phyloP scores from a whole-genome alignment of 2,797 vertebrate genomes.

The Pampus argenteus region DNA sequence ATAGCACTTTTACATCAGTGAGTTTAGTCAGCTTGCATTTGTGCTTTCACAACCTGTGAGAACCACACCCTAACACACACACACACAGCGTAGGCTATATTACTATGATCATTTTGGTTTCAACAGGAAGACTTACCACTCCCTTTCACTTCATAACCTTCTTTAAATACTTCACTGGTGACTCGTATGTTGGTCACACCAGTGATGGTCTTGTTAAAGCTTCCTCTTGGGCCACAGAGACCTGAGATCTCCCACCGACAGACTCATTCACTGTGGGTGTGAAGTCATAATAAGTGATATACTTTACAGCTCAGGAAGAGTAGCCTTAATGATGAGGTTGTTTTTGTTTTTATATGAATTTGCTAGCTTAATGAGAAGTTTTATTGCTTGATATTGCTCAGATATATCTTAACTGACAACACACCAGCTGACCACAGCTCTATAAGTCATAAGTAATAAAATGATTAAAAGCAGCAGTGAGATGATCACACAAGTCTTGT shows the following conservation, averaged over 20 bases:
- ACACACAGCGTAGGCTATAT: constrained; percentile 11
- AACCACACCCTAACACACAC: constrained; percentile 63
- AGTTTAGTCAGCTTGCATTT: constrained; percentile 43
- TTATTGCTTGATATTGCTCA: background rate
- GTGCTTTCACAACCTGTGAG: constrained; percentile 63
- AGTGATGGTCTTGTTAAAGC: constrained; percentile 32
- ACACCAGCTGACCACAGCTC: background rate
- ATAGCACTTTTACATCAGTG: constrained; percentile 41
- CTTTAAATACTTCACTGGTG: constrained; percentile 46
- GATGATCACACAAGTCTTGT: no score
- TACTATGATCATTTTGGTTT: constrained; percentile 37
- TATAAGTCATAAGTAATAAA: no score
- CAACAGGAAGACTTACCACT: constrained; percentile 44
- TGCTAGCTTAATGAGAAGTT: background rate
- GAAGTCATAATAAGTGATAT: constrained; percentile 7
- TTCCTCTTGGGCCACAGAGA: constrained; percentile 21
- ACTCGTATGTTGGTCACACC: constrained; percentile 48
- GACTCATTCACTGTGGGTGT: background rate
- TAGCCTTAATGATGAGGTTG: background rate
- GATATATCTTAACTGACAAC: background rate
- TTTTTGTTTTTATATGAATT: background rate
- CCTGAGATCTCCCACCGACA: constrained; percentile 49
- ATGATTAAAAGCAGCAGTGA: no score
- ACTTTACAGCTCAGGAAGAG: background rate
- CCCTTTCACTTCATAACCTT: constrained; percentile 48